Evolutionary conservation across 2,888 invertebrate genomes (phyloP).

Genomic region (Drosophila anomelani): DNA sequence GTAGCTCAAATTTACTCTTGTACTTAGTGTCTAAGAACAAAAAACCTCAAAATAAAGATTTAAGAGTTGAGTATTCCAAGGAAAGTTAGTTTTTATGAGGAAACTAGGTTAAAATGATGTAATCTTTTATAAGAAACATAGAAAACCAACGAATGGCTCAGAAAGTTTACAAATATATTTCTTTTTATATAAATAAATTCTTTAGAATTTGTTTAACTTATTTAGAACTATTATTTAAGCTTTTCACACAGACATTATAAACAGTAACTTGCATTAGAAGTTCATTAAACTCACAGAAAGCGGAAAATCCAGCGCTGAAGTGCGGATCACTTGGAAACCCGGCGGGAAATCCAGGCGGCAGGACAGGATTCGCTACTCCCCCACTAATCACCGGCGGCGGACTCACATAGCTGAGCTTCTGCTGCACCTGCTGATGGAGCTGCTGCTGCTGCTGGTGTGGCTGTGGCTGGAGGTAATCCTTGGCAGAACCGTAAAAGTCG

Average conservation of each 20-base stretch:
- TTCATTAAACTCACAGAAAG: slow-evolving; percentile 75
- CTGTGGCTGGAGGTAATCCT: slow-evolving; percentile 50
- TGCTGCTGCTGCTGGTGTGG: slow-evolving; percentile 16
- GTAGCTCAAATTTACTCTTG: slow-evolving; percentile 38
- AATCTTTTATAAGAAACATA: too few relatives aligned
- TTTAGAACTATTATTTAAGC: background rate
- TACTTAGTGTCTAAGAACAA: slow-evolving; percentile 36
- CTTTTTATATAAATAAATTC: background rate
- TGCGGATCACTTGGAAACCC: slow-evolving; percentile 80
- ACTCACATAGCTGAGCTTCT: slow-evolving; percentile 33
- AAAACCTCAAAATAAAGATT: slow-evolving; percentile 40
- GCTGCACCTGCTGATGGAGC: slow-evolving; percentile 12
- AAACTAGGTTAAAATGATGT: background rate
- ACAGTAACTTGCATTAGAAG: background rate
- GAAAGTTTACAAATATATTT: too few relatives aligned
- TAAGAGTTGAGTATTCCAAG: slow-evolving; percentile 19
- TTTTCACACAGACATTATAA: too few relatives aligned
- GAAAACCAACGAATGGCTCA: too few relatives aligned
- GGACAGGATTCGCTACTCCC: slow-evolving; percentile 45
- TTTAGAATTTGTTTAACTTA: background rate
- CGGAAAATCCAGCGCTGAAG: slow-evolving; percentile 83
- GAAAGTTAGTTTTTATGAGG: background rate
- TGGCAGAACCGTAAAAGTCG: slow-evolving; percentile 52
- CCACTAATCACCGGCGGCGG: slow-evolving; percentile 26
- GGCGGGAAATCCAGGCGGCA: slow-evolving; percentile 66